A percentile compares a stretch with the other conserved stretches of the same genome.
Conservation (phyloP, 2,113 vertebrate genomes). For the Theropithecus gelada region DNA sequence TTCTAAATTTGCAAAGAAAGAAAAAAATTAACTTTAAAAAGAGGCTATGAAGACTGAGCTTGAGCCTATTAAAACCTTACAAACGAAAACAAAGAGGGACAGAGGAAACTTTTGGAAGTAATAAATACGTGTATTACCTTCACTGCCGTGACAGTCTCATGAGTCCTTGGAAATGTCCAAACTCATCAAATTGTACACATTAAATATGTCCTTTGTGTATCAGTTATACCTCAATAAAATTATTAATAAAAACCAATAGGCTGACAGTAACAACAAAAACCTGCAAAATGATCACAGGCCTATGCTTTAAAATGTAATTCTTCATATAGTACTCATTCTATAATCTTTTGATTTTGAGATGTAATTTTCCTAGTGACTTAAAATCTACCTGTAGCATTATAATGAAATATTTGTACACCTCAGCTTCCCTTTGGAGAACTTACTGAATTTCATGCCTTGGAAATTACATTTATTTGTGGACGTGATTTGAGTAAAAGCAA, state of each 20-base stretch:
- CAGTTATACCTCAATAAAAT: neutral
- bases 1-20: neutral
- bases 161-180: neutral
- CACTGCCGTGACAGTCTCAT: neutral
- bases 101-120: neutral
- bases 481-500: neutral
- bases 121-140: neutral
- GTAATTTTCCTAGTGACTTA: neutral
- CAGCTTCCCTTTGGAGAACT: neutral
- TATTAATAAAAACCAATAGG: neutral
- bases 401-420: neutral
- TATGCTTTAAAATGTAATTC: neutral
- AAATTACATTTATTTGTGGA: conserved; percentile 20
- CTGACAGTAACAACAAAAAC: neutral
- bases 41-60: neutral
- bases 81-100: neutral
- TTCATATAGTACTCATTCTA: neutral
- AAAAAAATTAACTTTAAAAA: neutral
- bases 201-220: neutral
- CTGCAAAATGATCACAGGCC: neutral
- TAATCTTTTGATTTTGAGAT: neutral
- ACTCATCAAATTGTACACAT: neutral
- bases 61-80: neutral
- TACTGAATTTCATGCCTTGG: neutral
- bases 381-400: neutral